Base-by-base conservation (phyloP, 2,888 invertebrate species). In the Chrysodeixis includens region DNA sequence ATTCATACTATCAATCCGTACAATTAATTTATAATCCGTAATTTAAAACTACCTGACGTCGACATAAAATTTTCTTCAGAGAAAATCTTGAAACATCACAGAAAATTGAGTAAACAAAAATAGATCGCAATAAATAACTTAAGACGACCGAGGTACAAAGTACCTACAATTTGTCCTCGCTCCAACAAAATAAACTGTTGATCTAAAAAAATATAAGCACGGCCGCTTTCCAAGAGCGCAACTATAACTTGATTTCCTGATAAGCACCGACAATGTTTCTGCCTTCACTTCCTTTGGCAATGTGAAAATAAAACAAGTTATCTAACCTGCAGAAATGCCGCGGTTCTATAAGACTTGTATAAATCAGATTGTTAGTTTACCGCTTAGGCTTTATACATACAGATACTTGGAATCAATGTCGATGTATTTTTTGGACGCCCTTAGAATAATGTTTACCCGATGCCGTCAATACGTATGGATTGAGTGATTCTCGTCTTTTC, bases 201-300 rank as follows among this genome's bases (percentile, higher is more conserved):
- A 49, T 49, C 10, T 49, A 49, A 49, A 49, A 46, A 46, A 18
- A 49, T 20, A 20, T 40, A 49, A 49, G 20, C 49, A 26, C 32
- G 20, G 12, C 22, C 30, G 35, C 32, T 22, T 12, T 44, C 35
- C 26, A 12, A 26, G 57, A 58, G 75, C 54, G 30, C 68, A 49
- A 51, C 53, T 56, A 73, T 77, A 73, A 73, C 73, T 73, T 44
- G 74, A 76, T 73, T 78, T 78, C 65, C 71, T 53, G 65, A 74
- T 78, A 78, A 78, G 69, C 51, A 64, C 69, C 56, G 64, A 54
- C 65, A 69, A 62, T 77, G 78, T 74, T 76, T 73, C 59, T 67
- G 53, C 59, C 59, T 56, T 56, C 67, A 67, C 77, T 77, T 62
- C 62, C 69, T 46, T 54, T 56, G 40, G 56, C 53, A 60, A 67